phyloP scores from a whole-genome alignment of 2,888 invertebrate genomes.

The Hypena proboscidalis region DNA sequence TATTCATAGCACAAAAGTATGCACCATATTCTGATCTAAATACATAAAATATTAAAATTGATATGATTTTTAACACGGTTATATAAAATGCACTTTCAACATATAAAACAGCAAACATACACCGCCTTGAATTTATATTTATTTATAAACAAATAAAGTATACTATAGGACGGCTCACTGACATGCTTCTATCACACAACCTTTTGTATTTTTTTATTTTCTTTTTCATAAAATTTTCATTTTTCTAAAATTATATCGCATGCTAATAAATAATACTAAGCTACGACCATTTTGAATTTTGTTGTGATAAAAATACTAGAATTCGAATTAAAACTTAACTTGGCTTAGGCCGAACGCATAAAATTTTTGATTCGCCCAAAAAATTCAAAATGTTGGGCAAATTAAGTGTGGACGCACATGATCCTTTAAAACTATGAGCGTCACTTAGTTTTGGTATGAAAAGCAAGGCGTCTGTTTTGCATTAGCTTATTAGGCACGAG shows the following conservation, averaged over 20 bases:
- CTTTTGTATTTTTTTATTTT: slow-evolving; percentile 56
- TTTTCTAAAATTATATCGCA: slow-evolving; percentile 66
- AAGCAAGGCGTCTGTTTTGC: slow-evolving; percentile 22
- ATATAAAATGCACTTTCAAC: slow-evolving; percentile 41
- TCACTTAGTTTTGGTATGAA: slow-evolving; percentile 22
- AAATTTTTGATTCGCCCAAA: slow-evolving; percentile 39
- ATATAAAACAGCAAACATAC: slow-evolving; percentile 37
- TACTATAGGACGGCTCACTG: slow-evolving; percentile 67
- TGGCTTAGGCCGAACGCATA: slow-evolving; percentile 25
- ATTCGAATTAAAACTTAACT: slow-evolving; percentile 19
- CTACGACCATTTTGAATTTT: slow-evolving; percentile 60
- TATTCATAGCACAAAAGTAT: slow-evolving; percentile 7
- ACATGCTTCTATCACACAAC: slow-evolving; percentile 64
- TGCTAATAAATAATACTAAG: slow-evolving; percentile 83
- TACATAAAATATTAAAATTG: slow-evolving; percentile 5
- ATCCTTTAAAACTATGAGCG: slow-evolving; percentile 58
- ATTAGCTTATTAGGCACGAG: neutral
- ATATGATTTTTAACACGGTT: slow-evolving; percentile 17
- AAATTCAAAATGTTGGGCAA: slow-evolving; percentile 62
- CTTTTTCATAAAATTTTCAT: slow-evolving; percentile 52
- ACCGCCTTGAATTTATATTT: slow-evolving; percentile 44
- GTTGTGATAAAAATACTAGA: slow-evolving; percentile 31
- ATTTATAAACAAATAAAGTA: slow-evolving; percentile 45
- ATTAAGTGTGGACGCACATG: slow-evolving; percentile 63
- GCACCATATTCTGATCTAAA: slow-evolving; percentile 11